Conservation (phyloP, 2,888 invertebrate genomes). For the Dorcus hopei region DNA sequence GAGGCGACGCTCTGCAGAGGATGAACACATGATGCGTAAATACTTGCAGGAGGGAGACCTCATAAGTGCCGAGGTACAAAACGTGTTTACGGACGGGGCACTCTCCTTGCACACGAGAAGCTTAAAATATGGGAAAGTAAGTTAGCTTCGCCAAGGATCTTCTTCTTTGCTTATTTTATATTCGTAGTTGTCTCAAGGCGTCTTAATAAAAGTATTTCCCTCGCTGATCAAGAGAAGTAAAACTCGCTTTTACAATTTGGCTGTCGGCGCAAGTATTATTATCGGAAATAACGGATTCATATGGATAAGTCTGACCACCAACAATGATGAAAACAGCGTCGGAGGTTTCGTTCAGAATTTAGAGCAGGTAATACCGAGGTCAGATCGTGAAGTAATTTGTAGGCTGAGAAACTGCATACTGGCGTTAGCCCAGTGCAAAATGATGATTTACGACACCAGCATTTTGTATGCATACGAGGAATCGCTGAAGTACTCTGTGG, state of each 20-base stretch:
- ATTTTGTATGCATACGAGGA: conserved; percentile 89
- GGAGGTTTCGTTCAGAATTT: conserved; percentile 78
- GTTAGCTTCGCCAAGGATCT: neutral
- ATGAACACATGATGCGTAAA: conserved; percentile 96
- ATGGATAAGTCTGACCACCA: conserved; percentile 79
- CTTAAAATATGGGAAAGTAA: conserved; percentile 93
- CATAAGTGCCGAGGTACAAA: conserved; percentile 97
- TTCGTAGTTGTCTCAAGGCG: conserved; percentile 77
- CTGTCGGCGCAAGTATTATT: conserved; percentile 88
- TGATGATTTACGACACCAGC: conserved; percentile 90
- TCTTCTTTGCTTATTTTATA: conserved; percentile 3
- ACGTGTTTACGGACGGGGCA: conserved; percentile 85
- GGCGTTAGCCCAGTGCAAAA: conserved; percentile 79
- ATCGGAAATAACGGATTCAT: conserved; percentile 96
- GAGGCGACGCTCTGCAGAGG: conserved; percentile 88
- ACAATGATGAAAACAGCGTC: conserved; percentile 62
- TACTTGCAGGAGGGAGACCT: conserved; percentile 93
- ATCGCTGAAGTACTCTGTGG: conserved; percentile 75
- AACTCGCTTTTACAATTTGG: conserved; percentile 91
- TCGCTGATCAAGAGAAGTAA: conserved; percentile 89
- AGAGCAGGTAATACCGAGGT: conserved; percentile 65
- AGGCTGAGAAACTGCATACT: conserved; percentile 87
- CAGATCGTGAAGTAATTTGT: conserved; percentile 82
- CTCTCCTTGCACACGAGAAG: conserved; percentile 93
- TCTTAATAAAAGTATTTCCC: conserved; percentile 85